Conservation (phyloP, 2,797 vertebrate species). For the Gallinago stenura region DNA sequence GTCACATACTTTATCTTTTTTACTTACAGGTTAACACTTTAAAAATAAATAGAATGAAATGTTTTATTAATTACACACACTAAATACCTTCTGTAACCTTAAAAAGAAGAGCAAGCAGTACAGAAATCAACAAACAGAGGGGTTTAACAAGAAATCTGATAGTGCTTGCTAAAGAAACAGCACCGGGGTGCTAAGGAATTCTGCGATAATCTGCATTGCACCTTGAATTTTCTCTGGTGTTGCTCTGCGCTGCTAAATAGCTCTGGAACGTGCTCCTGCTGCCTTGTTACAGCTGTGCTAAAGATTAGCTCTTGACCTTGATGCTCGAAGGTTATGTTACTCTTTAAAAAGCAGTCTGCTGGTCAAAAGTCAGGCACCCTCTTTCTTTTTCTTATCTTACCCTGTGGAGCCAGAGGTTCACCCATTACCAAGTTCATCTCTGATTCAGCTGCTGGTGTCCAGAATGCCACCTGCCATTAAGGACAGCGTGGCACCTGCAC, state of each 20-base stretch:
- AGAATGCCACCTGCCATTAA: not conserved
- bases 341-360: not conserved
- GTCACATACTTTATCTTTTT: not conserved
- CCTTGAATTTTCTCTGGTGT: not conserved
- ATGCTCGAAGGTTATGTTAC: not conserved
- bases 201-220: not conserved
- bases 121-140: not conserved
- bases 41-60: not conserved
- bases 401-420: not conserved
- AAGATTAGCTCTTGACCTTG: not conserved
- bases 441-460: not conserved
- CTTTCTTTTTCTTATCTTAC: not conserved
- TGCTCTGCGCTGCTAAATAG: not conserved
- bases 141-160: not conserved
- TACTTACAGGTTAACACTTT: not conserved
- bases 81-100: not conserved
- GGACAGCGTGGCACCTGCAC: not conserved
- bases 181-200: not conserved
- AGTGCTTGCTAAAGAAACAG: not conserved
- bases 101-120: not conserved
- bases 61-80: not conserved
- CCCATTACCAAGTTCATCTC: accelerated
- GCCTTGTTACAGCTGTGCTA: not conserved
- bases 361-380: not conserved
- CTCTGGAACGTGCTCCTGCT: not conserved